Percentiles rank a stretch among this genome's conserved stretches.
Conservation (phyloP, 2,113 vertebrate genomes). For the Nematolebias whitei region DNA sequence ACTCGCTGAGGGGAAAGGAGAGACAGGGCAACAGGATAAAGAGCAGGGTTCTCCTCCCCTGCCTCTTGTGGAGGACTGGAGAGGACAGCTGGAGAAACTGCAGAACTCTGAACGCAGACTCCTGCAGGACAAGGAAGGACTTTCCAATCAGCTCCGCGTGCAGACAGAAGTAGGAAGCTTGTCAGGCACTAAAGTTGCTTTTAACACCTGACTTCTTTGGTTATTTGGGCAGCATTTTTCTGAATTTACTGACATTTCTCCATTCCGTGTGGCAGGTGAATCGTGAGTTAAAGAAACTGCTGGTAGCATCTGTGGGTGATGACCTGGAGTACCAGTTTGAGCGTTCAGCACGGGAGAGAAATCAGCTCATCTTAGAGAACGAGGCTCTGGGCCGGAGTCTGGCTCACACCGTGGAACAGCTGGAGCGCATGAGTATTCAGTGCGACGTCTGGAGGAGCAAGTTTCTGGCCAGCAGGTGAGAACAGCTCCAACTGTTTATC, state of each 20-base stretch:
- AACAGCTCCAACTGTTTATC: no score
- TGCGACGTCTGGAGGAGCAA: slow-evolving; percentile 99
- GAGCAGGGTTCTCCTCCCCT: slow-evolving; percentile 72
- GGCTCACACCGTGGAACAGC: slow-evolving; percentile 87
- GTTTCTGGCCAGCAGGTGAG: slow-evolving; percentile 96
- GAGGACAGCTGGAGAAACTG: slow-evolving; percentile 85
- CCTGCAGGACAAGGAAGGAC: slow-evolving; percentile 96
- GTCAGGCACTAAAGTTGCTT: no score
- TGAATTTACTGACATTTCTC: neutral
- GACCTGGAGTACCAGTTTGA: slow-evolving; percentile 98
- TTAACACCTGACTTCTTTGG: no score
- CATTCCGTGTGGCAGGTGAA: slow-evolving; percentile 84
- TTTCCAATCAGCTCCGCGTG: slow-evolving; percentile 91
- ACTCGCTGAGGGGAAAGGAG: slow-evolving; percentile 76
- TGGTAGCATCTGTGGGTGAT: slow-evolving; percentile 94
- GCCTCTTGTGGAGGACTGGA: slow-evolving; percentile 84
- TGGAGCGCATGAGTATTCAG: slow-evolving; percentile 96
- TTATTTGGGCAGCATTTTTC: no score
- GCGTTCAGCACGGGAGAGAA: slow-evolving; percentile 92
- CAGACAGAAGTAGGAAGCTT: slow-evolving; percentile 91
- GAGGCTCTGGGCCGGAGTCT: slow-evolving; percentile 85
- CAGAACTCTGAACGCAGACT: slow-evolving; percentile 91
- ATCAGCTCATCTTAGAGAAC: slow-evolving; percentile 94
- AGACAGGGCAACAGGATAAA: slow-evolving; percentile 74
- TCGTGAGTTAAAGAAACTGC: slow-evolving; percentile 93